phyloP scores from a whole-genome alignment of 2,888 invertebrate species.

The Hybos culiciformis region DNA sequence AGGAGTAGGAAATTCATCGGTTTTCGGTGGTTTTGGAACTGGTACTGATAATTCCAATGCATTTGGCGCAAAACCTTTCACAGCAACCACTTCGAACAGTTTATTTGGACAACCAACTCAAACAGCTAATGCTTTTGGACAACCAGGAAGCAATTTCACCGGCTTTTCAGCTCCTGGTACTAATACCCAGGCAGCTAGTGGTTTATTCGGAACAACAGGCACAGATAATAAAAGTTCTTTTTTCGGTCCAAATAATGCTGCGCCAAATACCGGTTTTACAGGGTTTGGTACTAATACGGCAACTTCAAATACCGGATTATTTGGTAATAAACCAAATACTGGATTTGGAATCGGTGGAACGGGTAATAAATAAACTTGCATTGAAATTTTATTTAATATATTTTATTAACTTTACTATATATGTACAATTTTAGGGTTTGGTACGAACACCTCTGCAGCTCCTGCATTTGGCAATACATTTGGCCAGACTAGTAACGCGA shows the following conservation, averaged over 20 bases:
- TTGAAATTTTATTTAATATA: too few relatives aligned
- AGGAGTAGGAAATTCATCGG: constrained; percentile 23
- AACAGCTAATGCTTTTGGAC: constrained; percentile 38
- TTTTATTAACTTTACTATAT: too few relatives aligned
- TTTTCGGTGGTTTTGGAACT: constrained; percentile 25
- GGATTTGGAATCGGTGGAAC: constrained; percentile 34
- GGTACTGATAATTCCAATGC: constrained; percentile 25
- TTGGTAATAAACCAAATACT: constrained; percentile 30
- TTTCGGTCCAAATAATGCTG: constrained; percentile 25
- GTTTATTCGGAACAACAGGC: constrained; percentile 33
- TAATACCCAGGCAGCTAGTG: constrained; percentile 22
- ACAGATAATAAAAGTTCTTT: constrained; percentile 27
- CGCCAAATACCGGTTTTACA: constrained; percentile 23
- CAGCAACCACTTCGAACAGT: constrained; percentile 40
- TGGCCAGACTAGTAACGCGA: constrained; percentile 13
- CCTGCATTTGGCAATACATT: constrained; percentile 18
- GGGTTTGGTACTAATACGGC: constrained; percentile 17
- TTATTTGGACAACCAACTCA: constrained; percentile 43
- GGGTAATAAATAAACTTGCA: constrained; percentile 29
- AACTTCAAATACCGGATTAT: constrained; percentile 29
- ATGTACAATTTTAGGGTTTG: constrained; percentile 44
- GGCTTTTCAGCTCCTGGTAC: constrained; percentile 35
- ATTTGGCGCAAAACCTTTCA: constrained; percentile 33
- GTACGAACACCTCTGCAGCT: constrained; percentile 29
- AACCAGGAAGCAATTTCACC: constrained; percentile 20